Percentiles rank a stretch among this genome's conserved stretches.
phyloP scores from a whole-genome alignment of 2,113 vertebrate genomes.

The Corythoichthys intestinalis region DNA sequence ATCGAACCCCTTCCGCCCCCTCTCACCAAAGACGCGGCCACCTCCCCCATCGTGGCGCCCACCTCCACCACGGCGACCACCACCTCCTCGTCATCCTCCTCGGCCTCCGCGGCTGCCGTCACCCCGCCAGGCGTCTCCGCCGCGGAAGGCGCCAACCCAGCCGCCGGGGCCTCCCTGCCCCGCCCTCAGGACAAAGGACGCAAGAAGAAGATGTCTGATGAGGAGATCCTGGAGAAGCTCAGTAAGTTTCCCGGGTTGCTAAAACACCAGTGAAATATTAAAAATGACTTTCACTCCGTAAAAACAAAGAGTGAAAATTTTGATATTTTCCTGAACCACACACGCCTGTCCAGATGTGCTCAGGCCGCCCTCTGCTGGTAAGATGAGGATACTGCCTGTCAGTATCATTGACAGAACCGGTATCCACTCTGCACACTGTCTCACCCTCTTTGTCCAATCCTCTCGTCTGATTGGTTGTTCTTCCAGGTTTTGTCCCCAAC shows the following conservation, averaged over 20 bases:
- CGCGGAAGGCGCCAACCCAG: conserved; percentile 61
- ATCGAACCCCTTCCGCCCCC: conserved; percentile 84
- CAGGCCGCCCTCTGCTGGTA: conserved; percentile 74
- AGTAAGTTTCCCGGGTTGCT: conserved; percentile 67
- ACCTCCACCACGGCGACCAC: conserved; percentile 76
- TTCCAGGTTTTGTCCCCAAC: conserved; percentile 7
- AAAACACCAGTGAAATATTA: background rate
- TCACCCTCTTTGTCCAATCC: conserved; percentile 41
- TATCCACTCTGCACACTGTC: conserved; percentile 43
- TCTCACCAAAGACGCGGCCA: conserved; percentile 85
- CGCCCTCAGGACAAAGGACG: conserved; percentile 83
- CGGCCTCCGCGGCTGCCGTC: conserved; percentile 54
- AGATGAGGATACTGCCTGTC: conserved; percentile 60
- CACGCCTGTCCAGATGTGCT: conserved; percentile 69
- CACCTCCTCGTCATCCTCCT: conserved; percentile 84
- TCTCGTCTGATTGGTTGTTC: conserved; percentile 51
- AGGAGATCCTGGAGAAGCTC: conserved; percentile 96
- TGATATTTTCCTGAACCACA: conserved; percentile 57
- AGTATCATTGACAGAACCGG: conserved; percentile 42
- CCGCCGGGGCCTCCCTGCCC: conserved; percentile 71
- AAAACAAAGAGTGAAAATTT: background rate
- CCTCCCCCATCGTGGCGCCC: conserved; percentile 79
- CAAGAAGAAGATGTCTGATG: conserved; percentile 98
- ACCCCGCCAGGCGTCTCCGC: conserved; percentile 49
- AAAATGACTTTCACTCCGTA: background rate